Conservation (phyloP, 1,140 invertebrate genomes). For the Zaprionus kolodkinae region DNA sequence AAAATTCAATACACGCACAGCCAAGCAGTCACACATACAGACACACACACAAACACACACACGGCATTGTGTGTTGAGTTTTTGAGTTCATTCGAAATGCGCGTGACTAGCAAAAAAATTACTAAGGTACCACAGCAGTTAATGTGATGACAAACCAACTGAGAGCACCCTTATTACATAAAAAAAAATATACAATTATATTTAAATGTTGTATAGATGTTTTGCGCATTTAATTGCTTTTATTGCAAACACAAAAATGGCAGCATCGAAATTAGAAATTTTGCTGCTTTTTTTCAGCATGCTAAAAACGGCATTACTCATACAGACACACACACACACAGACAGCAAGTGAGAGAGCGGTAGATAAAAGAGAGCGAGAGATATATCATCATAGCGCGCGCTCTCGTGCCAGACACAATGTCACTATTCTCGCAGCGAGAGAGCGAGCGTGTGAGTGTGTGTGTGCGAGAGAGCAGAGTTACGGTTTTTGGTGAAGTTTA, state of each 20-base stretch:
- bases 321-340: slow-evolving; percentile 47
- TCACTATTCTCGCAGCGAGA: slow-evolving; percentile 30
- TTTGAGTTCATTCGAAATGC: slow-evolving; percentile 50
- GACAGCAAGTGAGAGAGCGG: slow-evolving; percentile 28
- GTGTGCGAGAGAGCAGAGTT: slow-evolving; percentile 50
- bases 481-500: slow-evolving; percentile 67
- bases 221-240: slow-evolving; percentile 47
- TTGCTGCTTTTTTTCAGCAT: slow-evolving; percentile 54
- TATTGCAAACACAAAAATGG: slow-evolving; percentile 56
- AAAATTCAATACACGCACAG: slow-evolving; percentile 48
- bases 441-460: slow-evolving; percentile 14
- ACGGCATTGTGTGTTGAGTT: slow-evolving; percentile 16
- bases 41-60: slow-evolving; percentile 27
- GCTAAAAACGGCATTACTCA: slow-evolving; percentile 75
- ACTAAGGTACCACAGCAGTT: slow-evolving; percentile 21
- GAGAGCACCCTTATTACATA: slow-evolving; percentile 29
- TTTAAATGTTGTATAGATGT: slow-evolving; percentile 39
- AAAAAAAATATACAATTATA: slow-evolving; percentile 30
- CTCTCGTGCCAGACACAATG: slow-evolving; percentile 52
- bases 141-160: slow-evolving; percentile 3
- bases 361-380: slow-evolving; percentile 35
- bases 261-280: slow-evolving; percentile 62
- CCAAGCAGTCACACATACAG: not conserved
- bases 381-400: slow-evolving; percentile 39
- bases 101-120: slow-evolving; percentile 70